Percentiles rank a stretch among this genome's conserved stretches.
These are phyloP conservation scores for Hyperopisus bebe DNA, from an alignment of 2,113 vertebrate genomes.

Conservation along the genomic window DNA sequence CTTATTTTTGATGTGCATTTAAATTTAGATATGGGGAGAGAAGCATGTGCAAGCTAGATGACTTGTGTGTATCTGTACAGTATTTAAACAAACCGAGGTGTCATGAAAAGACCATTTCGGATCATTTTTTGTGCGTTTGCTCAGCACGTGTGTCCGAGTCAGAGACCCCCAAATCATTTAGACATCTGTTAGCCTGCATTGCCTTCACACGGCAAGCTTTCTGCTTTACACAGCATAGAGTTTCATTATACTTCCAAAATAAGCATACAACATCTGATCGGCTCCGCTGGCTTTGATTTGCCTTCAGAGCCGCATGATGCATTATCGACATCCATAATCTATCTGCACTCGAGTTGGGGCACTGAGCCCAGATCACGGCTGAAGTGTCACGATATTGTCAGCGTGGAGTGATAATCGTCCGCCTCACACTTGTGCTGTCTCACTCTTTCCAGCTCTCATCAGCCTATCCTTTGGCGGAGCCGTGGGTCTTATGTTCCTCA, in stretches of 20 bases:
- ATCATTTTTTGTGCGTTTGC: not conserved
- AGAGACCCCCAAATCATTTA: not conserved
- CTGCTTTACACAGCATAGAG: not conserved
- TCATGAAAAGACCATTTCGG: not conserved
- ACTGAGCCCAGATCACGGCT: not conserved
- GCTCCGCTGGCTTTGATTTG: not conserved
- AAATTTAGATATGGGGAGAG: not conserved
- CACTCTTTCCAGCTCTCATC: constrained; percentile 74
- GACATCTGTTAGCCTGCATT: not conserved
- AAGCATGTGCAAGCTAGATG: not conserved
- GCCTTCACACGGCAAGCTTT: not conserved
- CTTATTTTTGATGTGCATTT: not conserved
- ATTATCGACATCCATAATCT: not conserved
- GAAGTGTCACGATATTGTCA: not conserved
- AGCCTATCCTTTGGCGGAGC: constrained; percentile 96
- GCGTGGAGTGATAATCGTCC: not conserved
- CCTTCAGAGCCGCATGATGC: not conserved
- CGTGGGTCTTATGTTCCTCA: constrained; percentile 94
- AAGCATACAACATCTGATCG: not conserved
- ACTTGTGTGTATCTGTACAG: not conserved
- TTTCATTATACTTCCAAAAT: not conserved
- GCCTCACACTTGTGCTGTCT: not conserved
- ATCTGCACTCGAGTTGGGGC: not conserved
- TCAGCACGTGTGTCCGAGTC: not conserved
- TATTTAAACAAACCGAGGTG: not conserved